Percentiles rank a stretch among this genome's conserved stretches.
Evolutionary conservation across 2,797 vertebrate species (phyloP).

Genomic region (Sebastes minor): DNA sequence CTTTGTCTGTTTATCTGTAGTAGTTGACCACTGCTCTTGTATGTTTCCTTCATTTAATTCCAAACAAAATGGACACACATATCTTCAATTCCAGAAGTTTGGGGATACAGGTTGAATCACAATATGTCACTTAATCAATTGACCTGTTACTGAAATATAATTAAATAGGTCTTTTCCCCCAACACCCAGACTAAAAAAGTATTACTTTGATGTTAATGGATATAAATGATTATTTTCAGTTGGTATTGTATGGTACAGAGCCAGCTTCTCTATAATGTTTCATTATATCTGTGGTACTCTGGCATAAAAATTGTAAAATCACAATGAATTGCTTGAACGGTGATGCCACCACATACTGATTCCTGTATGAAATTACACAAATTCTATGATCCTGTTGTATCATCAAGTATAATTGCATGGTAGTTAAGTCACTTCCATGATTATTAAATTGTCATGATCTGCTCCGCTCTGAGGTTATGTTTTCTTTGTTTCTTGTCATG

Average conservation of each 20-base stretch:
- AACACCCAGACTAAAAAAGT: neutral
- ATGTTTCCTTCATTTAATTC: neutral
- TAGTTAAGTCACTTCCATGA: neutral
- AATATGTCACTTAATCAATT: neutral
- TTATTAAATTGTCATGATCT: too few relatives aligned
- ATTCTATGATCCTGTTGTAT: neutral
- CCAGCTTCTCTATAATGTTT: neutral
- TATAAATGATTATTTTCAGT: neutral
- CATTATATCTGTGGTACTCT: neutral
- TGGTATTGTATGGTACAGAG: neutral
- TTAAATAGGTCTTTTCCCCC: neutral
- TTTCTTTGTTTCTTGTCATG: too few relatives aligned
- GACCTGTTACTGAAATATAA: neutral
- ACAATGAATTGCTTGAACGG: neutral
- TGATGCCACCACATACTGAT: neutral
- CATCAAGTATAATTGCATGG: neutral
- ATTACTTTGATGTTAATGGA: neutral
- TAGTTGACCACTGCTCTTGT: neutral
- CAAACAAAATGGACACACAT: neutral
- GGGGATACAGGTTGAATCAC: too few relatives aligned
- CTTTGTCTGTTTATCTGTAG: neutral
- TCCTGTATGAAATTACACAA: neutral
- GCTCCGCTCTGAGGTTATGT: too few relatives aligned
- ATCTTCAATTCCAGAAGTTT: neutral
- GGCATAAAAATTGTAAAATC: neutral